These are phyloP conservation scores for Agelastica alni DNA, from an alignment of 2,888 invertebrate species.

Conservation along the genomic window DNA sequence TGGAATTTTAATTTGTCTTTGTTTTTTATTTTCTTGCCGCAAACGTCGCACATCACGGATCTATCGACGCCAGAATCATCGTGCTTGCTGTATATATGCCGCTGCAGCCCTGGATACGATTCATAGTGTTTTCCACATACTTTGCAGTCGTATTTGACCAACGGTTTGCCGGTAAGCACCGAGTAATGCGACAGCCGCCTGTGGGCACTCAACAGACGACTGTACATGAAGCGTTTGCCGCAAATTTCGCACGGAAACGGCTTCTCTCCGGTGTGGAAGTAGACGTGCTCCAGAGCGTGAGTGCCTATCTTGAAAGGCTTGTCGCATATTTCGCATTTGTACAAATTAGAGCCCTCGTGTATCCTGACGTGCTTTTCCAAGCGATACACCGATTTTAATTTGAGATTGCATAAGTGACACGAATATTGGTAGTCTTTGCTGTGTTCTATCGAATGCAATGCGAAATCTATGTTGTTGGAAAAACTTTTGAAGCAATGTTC, in stretches of 20 bases:
- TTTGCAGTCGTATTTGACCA: constrained; percentile 55
- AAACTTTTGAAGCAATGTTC: constrained; percentile 45
- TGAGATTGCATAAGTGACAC: constrained; percentile 49
- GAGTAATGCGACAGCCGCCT: constrained; percentile 58
- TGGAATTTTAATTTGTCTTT: constrained; percentile 54
- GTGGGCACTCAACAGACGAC: constrained; percentile 59
- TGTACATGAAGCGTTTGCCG: constrained; percentile 59
- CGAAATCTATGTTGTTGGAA: constrained; percentile 45
- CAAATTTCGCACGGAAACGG: constrained; percentile 62
- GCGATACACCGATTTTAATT: constrained; percentile 46
- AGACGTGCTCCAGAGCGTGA: constrained; percentile 47
- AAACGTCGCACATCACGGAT: constrained; percentile 53
- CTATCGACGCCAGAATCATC: constrained; percentile 54
- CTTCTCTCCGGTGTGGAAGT: constrained; percentile 51
- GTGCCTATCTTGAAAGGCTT: constrained; percentile 41
- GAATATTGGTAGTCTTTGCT: constrained; percentile 42
- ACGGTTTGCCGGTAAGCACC: constrained; percentile 47
- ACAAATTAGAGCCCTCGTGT: constrained; percentile 44
- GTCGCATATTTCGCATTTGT: constrained; percentile 31
- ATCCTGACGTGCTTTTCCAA: constrained; percentile 52
- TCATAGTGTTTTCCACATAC: constrained; percentile 57
- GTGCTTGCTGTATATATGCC: constrained; percentile 53
- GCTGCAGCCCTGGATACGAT: constrained; percentile 49
- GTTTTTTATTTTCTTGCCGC: constrained; percentile 47
- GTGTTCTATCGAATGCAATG: constrained; percentile 46